Evolutionary conservation across 2,797 vertebrate genomes (phyloP).

Genomic region (Phrynocephalus vlangalii): DNA sequence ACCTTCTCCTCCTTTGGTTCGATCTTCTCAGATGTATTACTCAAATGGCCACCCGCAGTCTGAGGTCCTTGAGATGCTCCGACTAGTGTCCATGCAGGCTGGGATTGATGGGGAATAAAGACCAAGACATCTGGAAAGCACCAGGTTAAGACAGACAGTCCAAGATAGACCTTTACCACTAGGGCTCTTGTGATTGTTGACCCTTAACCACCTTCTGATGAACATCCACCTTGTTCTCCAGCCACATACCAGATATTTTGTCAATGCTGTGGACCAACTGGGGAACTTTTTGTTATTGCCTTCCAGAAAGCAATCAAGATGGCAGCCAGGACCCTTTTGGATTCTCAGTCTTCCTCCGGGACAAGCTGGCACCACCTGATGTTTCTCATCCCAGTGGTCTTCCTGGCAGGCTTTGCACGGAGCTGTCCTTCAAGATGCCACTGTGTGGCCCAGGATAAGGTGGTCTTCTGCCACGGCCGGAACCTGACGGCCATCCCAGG

Average conservation of each 20-base stretch:
- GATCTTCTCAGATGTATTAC: background rate
- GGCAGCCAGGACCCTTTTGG: background rate
- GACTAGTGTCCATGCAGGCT: too few species aligned
- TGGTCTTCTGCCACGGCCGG: conserved; percentile 84
- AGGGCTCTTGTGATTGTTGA: background rate
- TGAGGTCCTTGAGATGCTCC: background rate
- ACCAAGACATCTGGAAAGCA: too few species aligned
- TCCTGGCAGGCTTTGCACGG: conserved; percentile 64
- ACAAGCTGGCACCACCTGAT: conserved; percentile 36
- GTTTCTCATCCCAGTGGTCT: conserved; percentile 63
- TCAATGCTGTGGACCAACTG: too few species aligned
- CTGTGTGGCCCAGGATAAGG: conserved; percentile 79
- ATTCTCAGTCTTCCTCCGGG: conserved; percentile 25
- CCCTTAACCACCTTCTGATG: background rate
- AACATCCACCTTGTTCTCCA: too few species aligned
- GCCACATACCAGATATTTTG: too few species aligned
- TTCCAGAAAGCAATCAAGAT: conserved; percentile 25
- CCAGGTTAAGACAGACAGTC: background rate
- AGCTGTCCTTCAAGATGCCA: conserved; percentile 83
- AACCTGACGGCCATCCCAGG: conserved; percentile 83
- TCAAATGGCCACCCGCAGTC: background rate
- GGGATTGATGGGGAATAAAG: too few species aligned
- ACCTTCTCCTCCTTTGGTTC: background rate
- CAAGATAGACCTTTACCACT: too few species aligned
- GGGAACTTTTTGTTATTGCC: too few species aligned